A percentile compares a stretch with the other conserved stretches of the same genome.
These are phyloP conservation scores for Pampus argenteus DNA, from an alignment of 2,797 vertebrate genomes.

Conservation along the genomic window DNA sequence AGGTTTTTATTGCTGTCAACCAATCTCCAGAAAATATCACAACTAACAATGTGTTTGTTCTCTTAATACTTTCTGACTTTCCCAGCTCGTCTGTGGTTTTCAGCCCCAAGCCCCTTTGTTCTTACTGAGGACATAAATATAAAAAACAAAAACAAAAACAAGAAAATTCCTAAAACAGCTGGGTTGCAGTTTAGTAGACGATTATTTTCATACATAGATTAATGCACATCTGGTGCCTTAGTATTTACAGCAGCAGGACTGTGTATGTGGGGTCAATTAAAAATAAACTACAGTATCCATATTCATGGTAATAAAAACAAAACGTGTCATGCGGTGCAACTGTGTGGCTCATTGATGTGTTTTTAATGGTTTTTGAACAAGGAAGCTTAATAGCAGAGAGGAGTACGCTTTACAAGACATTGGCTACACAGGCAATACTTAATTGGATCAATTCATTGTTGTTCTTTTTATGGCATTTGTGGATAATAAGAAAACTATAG, in stretches of 20 bases:
- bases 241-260: slow-evolving; percentile 11
- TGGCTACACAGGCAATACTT: not conserved
- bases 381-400: not conserved
- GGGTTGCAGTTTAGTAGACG: slow-evolving; percentile 1
- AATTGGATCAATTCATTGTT: not conserved
- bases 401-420: not conserved
- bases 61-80: no score
- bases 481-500: not conserved
- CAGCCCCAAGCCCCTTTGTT: no score
- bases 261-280: slow-evolving; percentile 12
- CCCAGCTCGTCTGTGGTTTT: no score
- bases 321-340: slow-evolving; percentile 4
- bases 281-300: slow-evolving; percentile 9
- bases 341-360: slow-evolving; percentile 7
- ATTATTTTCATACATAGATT: slow-evolving; percentile 23
- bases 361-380: slow-evolving; percentile 27
- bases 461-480: not conserved
- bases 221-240: slow-evolving; percentile 26
- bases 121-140: no score
- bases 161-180: not conserved
- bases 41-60: no score
- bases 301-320: slow-evolving; percentile 15
- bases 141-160: no score
- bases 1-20: no score
- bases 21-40: no score